A percentile compares a stretch with the other conserved stretches of the same genome.
Conservation (phyloP, 2,888 invertebrate genomes). For the Eupithecia subfuscata region DNA sequence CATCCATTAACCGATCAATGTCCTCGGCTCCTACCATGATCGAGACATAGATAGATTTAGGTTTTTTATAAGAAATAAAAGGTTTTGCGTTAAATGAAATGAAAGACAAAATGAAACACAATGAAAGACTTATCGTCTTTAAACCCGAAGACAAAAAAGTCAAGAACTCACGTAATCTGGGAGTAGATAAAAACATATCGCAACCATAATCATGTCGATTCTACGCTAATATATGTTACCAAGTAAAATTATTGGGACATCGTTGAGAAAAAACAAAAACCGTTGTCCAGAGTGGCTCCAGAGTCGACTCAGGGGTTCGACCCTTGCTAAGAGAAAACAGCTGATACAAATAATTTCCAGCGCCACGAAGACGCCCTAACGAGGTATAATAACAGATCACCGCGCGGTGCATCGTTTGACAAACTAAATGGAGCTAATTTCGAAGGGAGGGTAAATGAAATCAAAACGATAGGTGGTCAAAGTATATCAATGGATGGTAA, state of each 20-base stretch:
- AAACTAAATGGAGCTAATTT: slow-evolving; percentile 49
- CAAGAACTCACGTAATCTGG: too few species aligned
- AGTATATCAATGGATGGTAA: slow-evolving; percentile 32
- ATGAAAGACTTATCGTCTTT: not conserved
- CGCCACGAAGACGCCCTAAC: slow-evolving; percentile 39
- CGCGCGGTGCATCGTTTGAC: slow-evolving; percentile 46
- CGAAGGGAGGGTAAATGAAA: slow-evolving; percentile 31
- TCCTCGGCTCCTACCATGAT: not conserved
- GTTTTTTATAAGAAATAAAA: not conserved
- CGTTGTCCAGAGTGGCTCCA: not conserved
- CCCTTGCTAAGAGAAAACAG: not conserved
- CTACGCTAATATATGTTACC: too few species aligned
- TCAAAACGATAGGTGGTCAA: slow-evolving; percentile 20
- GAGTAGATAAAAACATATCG: too few species aligned
- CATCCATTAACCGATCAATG: not conserved
- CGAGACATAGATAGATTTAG: not conserved
- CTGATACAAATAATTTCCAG: slow-evolving; percentile 17
- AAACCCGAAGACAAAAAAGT: not conserved
- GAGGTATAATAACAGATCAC: slow-evolving; percentile 51
- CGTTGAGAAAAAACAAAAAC: not conserved
- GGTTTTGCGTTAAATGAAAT: not conserved
- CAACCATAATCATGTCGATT: too few species aligned
- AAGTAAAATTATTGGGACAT: not conserved
- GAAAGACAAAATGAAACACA: not conserved
- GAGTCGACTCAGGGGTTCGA: too few species aligned